These are phyloP conservation scores for Leiothrix lutea DNA, from an alignment of 2,113 vertebrate species.

Conservation along the genomic window DNA sequence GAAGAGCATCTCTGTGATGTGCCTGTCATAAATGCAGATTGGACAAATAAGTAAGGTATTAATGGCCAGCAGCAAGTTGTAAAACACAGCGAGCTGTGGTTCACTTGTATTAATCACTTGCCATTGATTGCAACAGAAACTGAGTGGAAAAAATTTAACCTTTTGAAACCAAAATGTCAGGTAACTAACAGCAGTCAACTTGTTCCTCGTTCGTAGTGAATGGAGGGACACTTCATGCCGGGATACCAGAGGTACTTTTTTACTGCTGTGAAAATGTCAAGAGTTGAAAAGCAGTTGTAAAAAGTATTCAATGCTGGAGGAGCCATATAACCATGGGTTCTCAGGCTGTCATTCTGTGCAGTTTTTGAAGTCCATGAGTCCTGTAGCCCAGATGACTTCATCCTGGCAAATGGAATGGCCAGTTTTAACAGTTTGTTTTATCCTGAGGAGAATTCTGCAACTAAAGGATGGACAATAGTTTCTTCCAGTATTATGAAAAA, in stretches of 20 bases:
- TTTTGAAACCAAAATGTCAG: slow-evolving; percentile 46
- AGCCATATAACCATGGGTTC: neutral
- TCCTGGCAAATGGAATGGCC: neutral
- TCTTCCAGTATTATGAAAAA: neutral
- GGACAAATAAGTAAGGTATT: neutral
- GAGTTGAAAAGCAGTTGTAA: slow-evolving; percentile 24
- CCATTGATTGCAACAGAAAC: slow-evolving; percentile 2
- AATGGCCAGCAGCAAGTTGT: neutral
- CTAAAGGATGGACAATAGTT: neutral
- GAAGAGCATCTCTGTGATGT: neutral
- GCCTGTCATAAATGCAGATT: slow-evolving; percentile 6
- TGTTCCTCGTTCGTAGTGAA: neutral
- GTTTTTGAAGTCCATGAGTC: neutral
- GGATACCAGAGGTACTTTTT: neutral
- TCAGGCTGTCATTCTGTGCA: neutral
- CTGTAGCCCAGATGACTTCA: neutral
- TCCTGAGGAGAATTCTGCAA: neutral
- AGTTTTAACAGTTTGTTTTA: neutral
- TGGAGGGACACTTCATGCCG: neutral
- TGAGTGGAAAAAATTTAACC: neutral
- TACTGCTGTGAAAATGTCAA: slow-evolving; percentile 29
- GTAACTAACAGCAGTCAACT: neutral
- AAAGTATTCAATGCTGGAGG: neutral
- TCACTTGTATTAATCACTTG: slow-evolving; percentile 13
- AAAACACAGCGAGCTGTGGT: neutral